Conservation (phyloP, 1,140 invertebrate species). For the Aphidius ervi region DNA sequence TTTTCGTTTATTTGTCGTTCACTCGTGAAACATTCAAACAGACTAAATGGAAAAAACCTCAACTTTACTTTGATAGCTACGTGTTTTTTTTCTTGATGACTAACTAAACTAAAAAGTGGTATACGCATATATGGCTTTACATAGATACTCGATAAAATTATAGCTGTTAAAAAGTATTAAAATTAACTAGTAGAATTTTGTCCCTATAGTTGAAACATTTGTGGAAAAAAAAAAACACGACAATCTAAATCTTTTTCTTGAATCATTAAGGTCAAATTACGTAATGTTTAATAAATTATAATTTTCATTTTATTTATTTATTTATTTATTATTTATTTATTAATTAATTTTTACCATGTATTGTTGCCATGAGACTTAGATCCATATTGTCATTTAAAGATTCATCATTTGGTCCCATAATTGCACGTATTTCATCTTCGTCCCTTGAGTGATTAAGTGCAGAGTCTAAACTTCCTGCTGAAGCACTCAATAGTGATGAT, state of each 20-base stretch:
- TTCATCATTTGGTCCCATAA: slow-evolving; percentile 58
- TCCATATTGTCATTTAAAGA: slow-evolving; percentile 52
- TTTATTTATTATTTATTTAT: neutral
- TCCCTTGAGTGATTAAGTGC: slow-evolving; percentile 77
- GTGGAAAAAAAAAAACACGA: no score
- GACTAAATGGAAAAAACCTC: slow-evolving; percentile 15
- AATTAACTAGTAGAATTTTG: no score
- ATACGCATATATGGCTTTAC: no score
- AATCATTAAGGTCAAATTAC: no score
- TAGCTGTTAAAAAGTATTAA: no score
- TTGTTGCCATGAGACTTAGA: slow-evolving; percentile 50
- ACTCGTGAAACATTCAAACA: slow-evolving; percentile 3
- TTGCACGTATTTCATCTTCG: slow-evolving; percentile 63
- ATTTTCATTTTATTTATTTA: no score
- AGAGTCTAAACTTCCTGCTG: slow-evolving; percentile 78
- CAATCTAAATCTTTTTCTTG: no score
- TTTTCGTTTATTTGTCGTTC: no score
- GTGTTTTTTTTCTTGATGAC: neutral
- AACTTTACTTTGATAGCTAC: neutral
- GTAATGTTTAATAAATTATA: no score
- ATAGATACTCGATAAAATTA: no score
- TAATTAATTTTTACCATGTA: slow-evolving; percentile 39
- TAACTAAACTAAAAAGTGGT: no score
- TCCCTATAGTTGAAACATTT: no score
- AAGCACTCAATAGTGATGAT: slow-evolving; percentile 66